A percentile compares a stretch with the other conserved stretches of the same genome.
These are phyloP conservation scores for Drosophila hydei DNA, from an alignment of 1,140 invertebrate genomes.

Conservation along the genomic window DNA sequence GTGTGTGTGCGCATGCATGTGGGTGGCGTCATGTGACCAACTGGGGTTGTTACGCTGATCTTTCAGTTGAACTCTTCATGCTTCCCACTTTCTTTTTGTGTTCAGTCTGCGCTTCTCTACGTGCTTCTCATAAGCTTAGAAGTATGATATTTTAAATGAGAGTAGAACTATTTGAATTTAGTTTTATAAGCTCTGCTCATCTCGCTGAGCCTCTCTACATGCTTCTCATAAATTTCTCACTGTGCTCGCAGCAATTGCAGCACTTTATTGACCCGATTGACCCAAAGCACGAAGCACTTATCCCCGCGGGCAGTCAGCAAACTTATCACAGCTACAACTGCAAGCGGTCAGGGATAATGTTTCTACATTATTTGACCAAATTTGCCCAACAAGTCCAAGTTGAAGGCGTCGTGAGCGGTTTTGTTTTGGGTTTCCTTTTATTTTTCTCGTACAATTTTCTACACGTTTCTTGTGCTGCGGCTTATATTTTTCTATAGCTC, in stretches of 20 bases:
- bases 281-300: conserved; percentile 51
- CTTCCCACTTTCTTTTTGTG: not conserved
- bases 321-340: conserved; percentile 55
- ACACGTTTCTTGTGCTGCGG: conserved; percentile 51
- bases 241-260: conserved; percentile 42
- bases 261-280: conserved; percentile 69
- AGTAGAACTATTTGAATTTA: not conserved
- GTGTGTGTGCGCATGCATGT: not conserved
- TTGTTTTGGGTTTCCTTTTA: not conserved
- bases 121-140: no score
- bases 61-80: conserved; percentile 10
- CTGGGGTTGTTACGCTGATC: conserved; percentile 54
- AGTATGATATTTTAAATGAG: no score
- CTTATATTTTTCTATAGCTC: conserved; percentile 36
- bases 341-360: conserved; percentile 64
- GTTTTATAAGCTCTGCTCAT: not conserved
- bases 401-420: conserved; percentile 63
- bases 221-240: conserved; percentile 44
- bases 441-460: conserved; percentile 49
- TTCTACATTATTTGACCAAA: conserved; percentile 75
- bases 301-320: conserved; percentile 41
- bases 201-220: conserved; percentile 16
- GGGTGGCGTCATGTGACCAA: conserved; percentile 55
- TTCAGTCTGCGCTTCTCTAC: not conserved
- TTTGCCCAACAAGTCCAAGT: conserved; percentile 54